A percentile compares a stretch with the other conserved stretches of the same genome.
Evolutionary conservation across 2,113 vertebrate genomes (phyloP).

Genomic region (Motacilla alba): DNA sequence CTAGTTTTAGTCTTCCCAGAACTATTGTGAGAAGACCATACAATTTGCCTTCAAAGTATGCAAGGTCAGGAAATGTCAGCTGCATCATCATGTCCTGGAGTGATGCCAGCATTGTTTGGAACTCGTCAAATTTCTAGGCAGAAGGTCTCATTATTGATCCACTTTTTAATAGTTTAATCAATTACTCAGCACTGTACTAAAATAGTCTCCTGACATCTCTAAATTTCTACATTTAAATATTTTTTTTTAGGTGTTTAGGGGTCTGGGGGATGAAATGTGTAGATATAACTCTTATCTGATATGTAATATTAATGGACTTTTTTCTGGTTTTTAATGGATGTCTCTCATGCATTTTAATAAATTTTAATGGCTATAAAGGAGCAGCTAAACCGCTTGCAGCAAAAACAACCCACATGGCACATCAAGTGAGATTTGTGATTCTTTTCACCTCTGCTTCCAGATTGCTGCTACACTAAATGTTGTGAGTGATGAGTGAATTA

Average conservation of each 20-base stretch:
- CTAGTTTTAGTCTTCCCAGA: neutral
- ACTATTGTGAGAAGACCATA: neutral
- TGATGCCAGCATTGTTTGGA: neutral
- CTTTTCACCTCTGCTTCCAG: constrained; percentile 26
- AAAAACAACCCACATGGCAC: neutral
- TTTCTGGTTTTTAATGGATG: constrained; percentile 20
- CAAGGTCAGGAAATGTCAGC: neutral
- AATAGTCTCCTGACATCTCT: neutral
- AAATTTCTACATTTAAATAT: neutral
- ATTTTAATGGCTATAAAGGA: constrained; percentile 40
- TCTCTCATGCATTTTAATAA: constrained; percentile 47
- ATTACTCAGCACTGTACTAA: neutral
- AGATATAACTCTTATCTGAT: neutral
- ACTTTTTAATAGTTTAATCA: neutral
- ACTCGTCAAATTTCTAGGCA: neutral
- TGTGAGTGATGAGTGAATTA: neutral
- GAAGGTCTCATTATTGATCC: neutral
- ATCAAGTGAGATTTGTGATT: constrained; percentile 16
- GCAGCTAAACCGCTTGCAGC: neutral
- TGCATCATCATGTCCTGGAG: neutral
- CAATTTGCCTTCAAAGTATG: neutral
- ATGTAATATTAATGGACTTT: constrained; percentile 24
- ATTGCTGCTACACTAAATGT: neutral
- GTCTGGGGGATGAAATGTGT: neutral
- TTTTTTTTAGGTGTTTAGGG: neutral